phyloP scores from a whole-genome alignment of 2,888 invertebrate genomes.

The Prostheceraeus crozeri region DNA sequence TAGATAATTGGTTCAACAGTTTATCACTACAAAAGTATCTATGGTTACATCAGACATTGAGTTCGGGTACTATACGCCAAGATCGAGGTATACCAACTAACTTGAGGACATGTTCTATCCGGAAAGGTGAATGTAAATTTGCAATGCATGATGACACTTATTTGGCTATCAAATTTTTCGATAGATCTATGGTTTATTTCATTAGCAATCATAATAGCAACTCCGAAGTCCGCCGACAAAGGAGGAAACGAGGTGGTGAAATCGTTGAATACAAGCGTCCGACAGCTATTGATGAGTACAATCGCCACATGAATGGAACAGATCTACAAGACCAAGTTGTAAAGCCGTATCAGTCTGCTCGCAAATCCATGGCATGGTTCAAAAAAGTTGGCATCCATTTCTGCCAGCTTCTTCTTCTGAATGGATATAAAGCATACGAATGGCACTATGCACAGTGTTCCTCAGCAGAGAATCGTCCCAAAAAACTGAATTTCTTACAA shows the following conservation, averaged over 20 bases:
- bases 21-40: background rate
- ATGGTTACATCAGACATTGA: background rate
- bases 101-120: constrained; percentile 3
- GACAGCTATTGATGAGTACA: constrained; percentile 16
- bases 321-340: constrained; percentile 24
- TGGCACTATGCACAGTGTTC: constrained; percentile 10
- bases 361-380: constrained; percentile 16
- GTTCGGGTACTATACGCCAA: background rate
- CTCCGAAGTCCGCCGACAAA: background rate
- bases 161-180: constrained; percentile 15
- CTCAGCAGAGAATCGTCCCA: constrained; percentile 18
- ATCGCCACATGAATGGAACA: constrained; percentile 20
- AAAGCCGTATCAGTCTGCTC: no score
- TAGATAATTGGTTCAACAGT: constrained; percentile 25
- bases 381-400: constrained; percentile 20
- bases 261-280: background rate
- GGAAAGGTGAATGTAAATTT: constrained; percentile 16
- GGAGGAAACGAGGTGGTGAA: background rate
- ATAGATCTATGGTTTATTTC: constrained; percentile 14
- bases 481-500: no score
- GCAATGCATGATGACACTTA: constrained; percentile 14
- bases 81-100: constrained; percentile 6
- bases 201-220: constrained; percentile 18
- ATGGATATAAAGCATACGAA: constrained; percentile 17
- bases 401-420: constrained; percentile 15